Evolutionary conservation across 35 echinoderm and acorn worm species (phyloP), one percentile per base, ranked within the genome.

Genomic region (Holothuria glaberrima): DNA sequence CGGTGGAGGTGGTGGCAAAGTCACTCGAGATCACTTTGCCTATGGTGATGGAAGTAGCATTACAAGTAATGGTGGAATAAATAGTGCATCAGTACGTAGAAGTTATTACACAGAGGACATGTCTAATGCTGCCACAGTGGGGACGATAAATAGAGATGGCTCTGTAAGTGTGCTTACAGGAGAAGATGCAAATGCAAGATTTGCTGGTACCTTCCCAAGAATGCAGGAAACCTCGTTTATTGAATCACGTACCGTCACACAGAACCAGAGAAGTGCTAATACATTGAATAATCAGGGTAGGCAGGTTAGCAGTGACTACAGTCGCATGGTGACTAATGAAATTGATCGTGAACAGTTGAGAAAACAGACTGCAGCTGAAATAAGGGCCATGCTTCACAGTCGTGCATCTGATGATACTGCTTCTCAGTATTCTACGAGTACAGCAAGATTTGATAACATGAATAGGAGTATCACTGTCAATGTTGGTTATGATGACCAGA

Each of bases 341-440:
- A 84, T 84, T 44, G 75, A 90, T 33, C 79, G 92, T 17, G 80
- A 94, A 80, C 77, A 80, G 7, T 59, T 95, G n/a, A 89, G 86
- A 17, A 81, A 89, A 24, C 88, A 95, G 67, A 92, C 90, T 0
- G 94, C 94, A 6, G 85, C 86, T 16, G 94, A 95, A 86, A 95
- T 95, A 66, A 77, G 93, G 54, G 88, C 86, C 17, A 73, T 95
- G 90, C 90, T 95, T 2, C 35, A 95, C 12, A 86, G 31, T 56
- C 80, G 80, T 29, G 58, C 13, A 36, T 29, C 59, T 10, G 80
- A 84, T n/a, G 80, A 84, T 5, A 31, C 80, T 56, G 29, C 22
- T 12, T 20, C 52, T 4, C 54, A 84, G 80, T 84, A 30, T 62
- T 72, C 62, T 10, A 71, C 27, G 0, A 88, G 63, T 30, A 56